A percentile compares a stretch with the other conserved stretches of the same genome.
Conservation (phyloP, 2,113 vertebrate species). For the Pterocles gutturalis region DNA sequence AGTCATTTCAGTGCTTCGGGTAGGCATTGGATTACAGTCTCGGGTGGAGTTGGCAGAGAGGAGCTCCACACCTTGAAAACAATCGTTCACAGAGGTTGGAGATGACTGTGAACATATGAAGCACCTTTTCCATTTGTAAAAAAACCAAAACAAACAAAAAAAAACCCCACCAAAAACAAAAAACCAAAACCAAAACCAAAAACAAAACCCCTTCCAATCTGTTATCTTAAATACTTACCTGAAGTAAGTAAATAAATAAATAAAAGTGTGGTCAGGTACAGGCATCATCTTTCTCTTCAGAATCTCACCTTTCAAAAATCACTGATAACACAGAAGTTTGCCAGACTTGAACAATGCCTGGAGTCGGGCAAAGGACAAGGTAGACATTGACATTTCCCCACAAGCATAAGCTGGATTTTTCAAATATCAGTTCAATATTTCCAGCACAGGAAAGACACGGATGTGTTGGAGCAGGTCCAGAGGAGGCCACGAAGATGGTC, state of each 20-base stretch:
- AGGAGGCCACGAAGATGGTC: too few species aligned
- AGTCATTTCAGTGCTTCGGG: background rate
- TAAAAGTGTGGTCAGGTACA: background rate
- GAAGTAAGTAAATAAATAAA: background rate
- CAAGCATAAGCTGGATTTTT: background rate
- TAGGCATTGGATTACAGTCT: background rate
- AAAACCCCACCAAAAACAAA: background rate
- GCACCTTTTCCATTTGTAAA: fast-evolving
- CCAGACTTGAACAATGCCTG: background rate
- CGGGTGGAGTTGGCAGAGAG: background rate
- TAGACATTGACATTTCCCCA: background rate
- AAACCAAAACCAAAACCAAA: background rate
- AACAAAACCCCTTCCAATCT: background rate
- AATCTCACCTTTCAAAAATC: background rate
- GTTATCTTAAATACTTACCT: background rate
- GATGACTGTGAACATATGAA: background rate
- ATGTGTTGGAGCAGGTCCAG: too few species aligned
- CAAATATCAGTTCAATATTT: background rate
- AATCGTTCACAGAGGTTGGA: background rate
- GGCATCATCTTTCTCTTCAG: background rate
- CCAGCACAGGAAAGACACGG: too few species aligned
- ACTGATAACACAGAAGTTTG: background rate
- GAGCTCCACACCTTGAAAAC: background rate
- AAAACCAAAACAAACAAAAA: background rate
- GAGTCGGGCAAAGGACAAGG: background rate